Percentiles rank a stretch among this genome's conserved stretches.
Evolutionary conservation across 2,888 invertebrate species (phyloP).

Genomic region (Rhamnusium bicolor): DNA sequence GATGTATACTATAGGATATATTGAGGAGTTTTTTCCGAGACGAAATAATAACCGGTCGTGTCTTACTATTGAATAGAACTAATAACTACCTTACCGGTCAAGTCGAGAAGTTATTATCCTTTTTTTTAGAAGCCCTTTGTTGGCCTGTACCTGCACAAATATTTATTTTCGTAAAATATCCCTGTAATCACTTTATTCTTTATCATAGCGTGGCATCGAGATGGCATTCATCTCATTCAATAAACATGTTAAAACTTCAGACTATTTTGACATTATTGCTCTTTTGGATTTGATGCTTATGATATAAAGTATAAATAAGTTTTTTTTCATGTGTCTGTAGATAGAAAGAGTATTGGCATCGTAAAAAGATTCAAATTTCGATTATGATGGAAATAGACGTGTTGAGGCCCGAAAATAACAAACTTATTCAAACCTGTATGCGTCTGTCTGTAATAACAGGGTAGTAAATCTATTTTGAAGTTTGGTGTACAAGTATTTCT

Average conservation of each 20-base stretch:
- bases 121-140: conserved; percentile 21
- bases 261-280: background rate
- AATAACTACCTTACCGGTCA: conserved; percentile 57
- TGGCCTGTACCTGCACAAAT: conserved; percentile 13
- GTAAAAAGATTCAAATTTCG: no score
- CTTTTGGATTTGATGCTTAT: background rate
- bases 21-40: conserved; percentile 28
- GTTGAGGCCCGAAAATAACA: no score
- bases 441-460: no score
- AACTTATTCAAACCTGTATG: no score
- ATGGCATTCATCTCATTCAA: background rate
- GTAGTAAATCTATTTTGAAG: no score
- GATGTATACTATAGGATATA: conserved; percentile 6
- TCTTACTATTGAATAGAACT: conserved; percentile 59
- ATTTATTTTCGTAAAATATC: conserved; percentile 26
- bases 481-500: no score
- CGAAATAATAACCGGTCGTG: conserved; percentile 60
- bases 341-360: no score
- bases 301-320: no score
- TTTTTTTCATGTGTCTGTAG: no score
- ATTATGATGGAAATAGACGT: no score
- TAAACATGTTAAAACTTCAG: background rate
- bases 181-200: conserved; percentile 21
- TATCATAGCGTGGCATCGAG: conserved; percentile 18
- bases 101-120: conserved; percentile 5